A percentile compares a stretch with the other conserved stretches of the same genome.
Conservation (phyloP, 2,888 invertebrate species). For the Lapara coniferarum region DNA sequence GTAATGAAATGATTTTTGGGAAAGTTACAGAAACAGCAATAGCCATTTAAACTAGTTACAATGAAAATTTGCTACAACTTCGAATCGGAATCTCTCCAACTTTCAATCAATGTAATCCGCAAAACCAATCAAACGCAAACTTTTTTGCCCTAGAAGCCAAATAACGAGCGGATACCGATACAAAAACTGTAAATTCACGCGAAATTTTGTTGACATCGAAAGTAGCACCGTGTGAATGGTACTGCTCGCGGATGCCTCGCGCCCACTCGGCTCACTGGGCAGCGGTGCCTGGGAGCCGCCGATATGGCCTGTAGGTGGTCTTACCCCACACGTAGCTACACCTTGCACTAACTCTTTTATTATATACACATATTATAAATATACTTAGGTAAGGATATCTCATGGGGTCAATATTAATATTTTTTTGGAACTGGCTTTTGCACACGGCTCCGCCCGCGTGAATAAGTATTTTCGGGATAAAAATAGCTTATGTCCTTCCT, state of each 20-base stretch:
- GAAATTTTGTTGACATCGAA: slow-evolving; percentile 39
- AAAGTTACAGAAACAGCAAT: too few relatives aligned
- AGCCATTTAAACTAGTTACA: too few relatives aligned
- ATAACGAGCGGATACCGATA: slow-evolving; percentile 42
- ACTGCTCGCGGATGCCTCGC: slow-evolving; percentile 44
- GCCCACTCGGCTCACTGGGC: slow-evolving; percentile 63
- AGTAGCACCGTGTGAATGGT: slow-evolving; percentile 49
- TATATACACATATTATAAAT: too few relatives aligned
- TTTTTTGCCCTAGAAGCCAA: slow-evolving; percentile 24
- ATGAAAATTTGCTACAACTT: not conserved
- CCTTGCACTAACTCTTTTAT: too few relatives aligned
- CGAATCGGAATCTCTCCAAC: not conserved
- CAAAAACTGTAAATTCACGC: slow-evolving; percentile 51
- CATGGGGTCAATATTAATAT: too few relatives aligned
- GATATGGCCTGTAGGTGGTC: slow-evolving; percentile 54
- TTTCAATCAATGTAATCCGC: not conserved
- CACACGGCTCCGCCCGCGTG: too few relatives aligned
- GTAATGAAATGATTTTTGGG: too few relatives aligned
- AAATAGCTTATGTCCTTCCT: too few relatives aligned
- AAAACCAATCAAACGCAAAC: slow-evolving; percentile 8
- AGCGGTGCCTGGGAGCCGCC: slow-evolving; percentile 58
- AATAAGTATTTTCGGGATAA: too few relatives aligned
- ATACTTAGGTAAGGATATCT: too few relatives aligned
- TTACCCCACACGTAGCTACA: slow-evolving; percentile 58
- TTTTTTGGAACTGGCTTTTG: too few relatives aligned